A percentile compares a stretch with the other conserved stretches of the same genome.
These are phyloP conservation scores for Thereva unica DNA, from an alignment of 2,888 invertebrate species.

Conservation along the genomic window DNA sequence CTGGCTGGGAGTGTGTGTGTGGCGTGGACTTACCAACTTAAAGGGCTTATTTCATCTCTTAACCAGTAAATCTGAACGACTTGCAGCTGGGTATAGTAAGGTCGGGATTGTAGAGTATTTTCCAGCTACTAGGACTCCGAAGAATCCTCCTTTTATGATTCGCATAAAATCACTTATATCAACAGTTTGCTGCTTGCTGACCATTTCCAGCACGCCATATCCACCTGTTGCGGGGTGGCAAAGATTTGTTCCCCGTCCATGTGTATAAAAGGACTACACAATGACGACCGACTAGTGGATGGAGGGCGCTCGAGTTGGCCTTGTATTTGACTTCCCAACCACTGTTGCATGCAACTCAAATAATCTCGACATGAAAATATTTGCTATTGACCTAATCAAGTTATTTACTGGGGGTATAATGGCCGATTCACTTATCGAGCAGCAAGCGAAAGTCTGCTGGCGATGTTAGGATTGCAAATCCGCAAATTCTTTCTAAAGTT, in stretches of 20 bases:
- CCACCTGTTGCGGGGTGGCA: conserved; percentile 22
- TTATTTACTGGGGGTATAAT: conserved; percentile 29
- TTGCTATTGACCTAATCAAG: conserved; percentile 42
- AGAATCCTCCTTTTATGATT: conserved; percentile 12
- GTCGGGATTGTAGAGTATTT: too few species aligned
- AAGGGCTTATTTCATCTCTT: too few species aligned
- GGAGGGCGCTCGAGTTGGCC: conserved; percentile 4
- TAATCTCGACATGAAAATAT: conserved; percentile 38
- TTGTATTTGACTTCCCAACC: conserved; percentile 32
- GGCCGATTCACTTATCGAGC: too few species aligned
- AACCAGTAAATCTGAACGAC: not conserved
- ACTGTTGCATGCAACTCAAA: conserved; percentile 40
- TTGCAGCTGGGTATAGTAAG: not conserved
- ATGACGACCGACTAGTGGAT: conserved; percentile 16
- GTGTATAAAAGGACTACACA: conserved; percentile 7
- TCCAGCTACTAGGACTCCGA: conserved; percentile 2
- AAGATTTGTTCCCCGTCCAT: not conserved
- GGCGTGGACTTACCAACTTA: too few species aligned
- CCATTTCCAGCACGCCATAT: conserved; percentile 32
- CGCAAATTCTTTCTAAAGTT: too few species aligned
- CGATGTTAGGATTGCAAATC: too few species aligned
- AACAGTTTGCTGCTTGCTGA: conserved; percentile 33
- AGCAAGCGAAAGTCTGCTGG: too few species aligned
- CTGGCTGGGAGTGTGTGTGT: too few species aligned
- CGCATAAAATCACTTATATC: conserved; percentile 34